Conservation (phyloP, 53 echinoderm and acorn worm genomes). For the Apostichopus leukothele region DNA sequence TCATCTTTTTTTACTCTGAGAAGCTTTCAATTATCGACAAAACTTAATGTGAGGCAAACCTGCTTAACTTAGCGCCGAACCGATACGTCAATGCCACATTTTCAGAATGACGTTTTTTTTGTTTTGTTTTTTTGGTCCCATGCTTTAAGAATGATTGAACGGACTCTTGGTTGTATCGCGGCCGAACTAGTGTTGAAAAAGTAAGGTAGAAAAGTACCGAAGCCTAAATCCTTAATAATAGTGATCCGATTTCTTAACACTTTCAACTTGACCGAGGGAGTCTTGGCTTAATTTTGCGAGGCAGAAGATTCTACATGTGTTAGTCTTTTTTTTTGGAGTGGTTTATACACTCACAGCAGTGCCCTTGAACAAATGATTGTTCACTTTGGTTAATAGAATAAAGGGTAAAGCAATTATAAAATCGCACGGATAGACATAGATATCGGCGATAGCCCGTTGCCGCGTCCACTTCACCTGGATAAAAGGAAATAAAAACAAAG, state of each 20-base stretch:
- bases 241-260: conserved; percentile 38
- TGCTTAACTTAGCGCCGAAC: conserved; percentile 35
- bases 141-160: conserved; percentile 21
- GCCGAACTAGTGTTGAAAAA: conserved; percentile 29
- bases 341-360: background rate
- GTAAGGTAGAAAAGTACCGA: conserved; percentile 20
- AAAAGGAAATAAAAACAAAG: too few species aligned
- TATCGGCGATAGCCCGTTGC: too few species aligned
- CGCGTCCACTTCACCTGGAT: too few species aligned
- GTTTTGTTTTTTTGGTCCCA: background rate
- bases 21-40: conserved; percentile 45
- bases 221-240: conserved; percentile 8
- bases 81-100: conserved; percentile 38
- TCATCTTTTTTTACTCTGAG: conserved; percentile 29
- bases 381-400: too few species aligned
- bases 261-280: conserved; percentile 27
- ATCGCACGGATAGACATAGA: too few species aligned
- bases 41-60: background rate
- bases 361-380: background rate
- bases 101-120: background rate
- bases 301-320: background rate
- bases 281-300: background rate
- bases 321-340: background rate
- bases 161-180: conserved; percentile 27
- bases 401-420: too few species aligned